Evolutionary conservation across 1,140 invertebrate species (phyloP).

Genomic region (Tetramorium simillimum): DNA sequence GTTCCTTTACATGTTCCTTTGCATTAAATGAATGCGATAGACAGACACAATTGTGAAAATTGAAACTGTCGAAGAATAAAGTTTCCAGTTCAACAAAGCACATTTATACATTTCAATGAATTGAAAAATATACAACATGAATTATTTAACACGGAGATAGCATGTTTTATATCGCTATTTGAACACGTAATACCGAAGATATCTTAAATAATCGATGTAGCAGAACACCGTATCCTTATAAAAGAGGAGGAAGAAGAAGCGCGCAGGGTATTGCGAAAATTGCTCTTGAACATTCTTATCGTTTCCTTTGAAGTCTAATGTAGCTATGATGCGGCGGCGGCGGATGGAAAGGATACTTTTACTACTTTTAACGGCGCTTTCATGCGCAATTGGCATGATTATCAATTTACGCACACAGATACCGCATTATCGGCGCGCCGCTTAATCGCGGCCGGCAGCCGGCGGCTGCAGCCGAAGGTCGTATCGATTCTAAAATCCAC

Average conservation of each 20-base stretch:
- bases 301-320: constrained; percentile 19
- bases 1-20: constrained; percentile 32
- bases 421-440: constrained; percentile 45
- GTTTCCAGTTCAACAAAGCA: neutral
- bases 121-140: neutral
- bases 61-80: constrained; percentile 1
- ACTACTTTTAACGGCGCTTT: constrained; percentile 13
- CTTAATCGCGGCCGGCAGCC: constrained; percentile 60
- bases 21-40: constrained; percentile 17
- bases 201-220: constrained; percentile 8
- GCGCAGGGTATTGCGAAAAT: constrained; percentile 3
- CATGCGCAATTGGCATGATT: constrained; percentile 18
- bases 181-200: neutral
- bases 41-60: neutral
- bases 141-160: neutral
- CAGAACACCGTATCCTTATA: neutral
- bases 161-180: neutral
- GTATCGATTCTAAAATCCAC: constrained; percentile 68
- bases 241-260: neutral
- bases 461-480: constrained; percentile 59
- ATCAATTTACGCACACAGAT: constrained; percentile 36
- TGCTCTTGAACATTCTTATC: constrained; percentile 25
- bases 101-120: neutral
- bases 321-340: neutral
- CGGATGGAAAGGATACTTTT: constrained; percentile 15